phyloP scores from a whole-genome alignment of 2,797 vertebrate genomes.

The Picus viridis region DNA sequence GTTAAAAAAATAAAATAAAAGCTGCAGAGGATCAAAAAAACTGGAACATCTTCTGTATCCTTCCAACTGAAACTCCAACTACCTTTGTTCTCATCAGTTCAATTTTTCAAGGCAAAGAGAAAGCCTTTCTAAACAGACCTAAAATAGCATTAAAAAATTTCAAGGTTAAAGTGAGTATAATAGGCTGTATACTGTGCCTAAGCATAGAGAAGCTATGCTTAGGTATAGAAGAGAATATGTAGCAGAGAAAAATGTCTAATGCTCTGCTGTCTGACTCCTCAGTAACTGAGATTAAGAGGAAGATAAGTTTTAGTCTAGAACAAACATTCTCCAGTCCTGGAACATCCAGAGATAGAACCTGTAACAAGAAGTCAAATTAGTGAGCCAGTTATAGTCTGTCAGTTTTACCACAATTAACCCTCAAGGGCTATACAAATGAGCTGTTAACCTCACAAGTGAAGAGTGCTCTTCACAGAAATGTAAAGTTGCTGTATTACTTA shows the following conservation, averaged over 20 bases:
- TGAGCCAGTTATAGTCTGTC: not conserved
- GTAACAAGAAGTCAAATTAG: not conserved
- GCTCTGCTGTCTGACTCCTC: not conserved
- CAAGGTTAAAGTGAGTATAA: slow-evolving; percentile 42
- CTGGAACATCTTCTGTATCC: not conserved
- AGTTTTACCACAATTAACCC: not conserved
- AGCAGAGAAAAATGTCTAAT: not conserved
- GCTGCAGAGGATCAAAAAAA: slow-evolving; percentile 6
- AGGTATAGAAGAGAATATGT: not conserved
- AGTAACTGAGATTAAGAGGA: not conserved
- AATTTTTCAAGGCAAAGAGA: slow-evolving; percentile 15
- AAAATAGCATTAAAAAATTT: slow-evolving; percentile 26
- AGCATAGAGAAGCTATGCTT: not conserved
- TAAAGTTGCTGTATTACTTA: not conserved
- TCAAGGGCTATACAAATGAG: not conserved
- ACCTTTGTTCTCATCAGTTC: slow-evolving; percentile 18
- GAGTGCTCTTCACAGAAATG: not conserved
- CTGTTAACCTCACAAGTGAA: not conserved
- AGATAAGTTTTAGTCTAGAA: not conserved
- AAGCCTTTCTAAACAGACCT: slow-evolving; percentile 24
- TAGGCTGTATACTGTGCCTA: not conserved
- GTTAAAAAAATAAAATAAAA: not conserved
- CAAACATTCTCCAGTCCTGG: not conserved
- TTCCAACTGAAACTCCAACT: slow-evolving; percentile 15
- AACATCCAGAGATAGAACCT: not conserved